phyloP scores from a whole-genome alignment of 1,140 invertebrate species.

The Calycopis cecrops region DNA sequence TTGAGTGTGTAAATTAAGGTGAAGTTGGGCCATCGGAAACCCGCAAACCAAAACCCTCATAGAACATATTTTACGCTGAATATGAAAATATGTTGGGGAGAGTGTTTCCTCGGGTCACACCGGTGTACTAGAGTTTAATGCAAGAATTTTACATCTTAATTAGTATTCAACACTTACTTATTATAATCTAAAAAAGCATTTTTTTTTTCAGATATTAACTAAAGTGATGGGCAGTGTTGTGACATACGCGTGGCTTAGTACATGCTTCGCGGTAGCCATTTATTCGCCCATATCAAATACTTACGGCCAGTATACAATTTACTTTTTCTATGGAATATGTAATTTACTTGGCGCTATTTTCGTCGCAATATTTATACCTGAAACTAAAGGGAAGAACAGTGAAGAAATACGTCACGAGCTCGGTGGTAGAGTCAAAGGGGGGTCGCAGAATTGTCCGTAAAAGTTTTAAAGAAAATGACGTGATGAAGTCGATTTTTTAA shows the following conservation, averaged over 20 bases:
- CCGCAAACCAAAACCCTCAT: too few species aligned
- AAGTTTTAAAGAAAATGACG: too few species aligned
- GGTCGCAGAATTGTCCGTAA: background rate
- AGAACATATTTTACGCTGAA: too few species aligned
- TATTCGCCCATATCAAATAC: constrained; percentile 29
- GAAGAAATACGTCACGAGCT: constrained; percentile 29
- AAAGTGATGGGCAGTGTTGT: constrained; percentile 39
- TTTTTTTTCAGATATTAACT: constrained; percentile 39
- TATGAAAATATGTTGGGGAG: too few species aligned
- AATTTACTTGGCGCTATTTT: constrained; percentile 34
- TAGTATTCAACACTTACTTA: too few species aligned
- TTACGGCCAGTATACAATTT: constrained; percentile 30
- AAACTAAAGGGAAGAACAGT: constrained; percentile 36
- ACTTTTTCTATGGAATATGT: constrained; percentile 30
- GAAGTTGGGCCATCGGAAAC: too few species aligned
- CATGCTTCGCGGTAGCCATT: constrained; percentile 33
- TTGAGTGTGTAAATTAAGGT: too few species aligned
- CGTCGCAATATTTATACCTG: constrained; percentile 29
- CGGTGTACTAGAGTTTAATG: too few species aligned
- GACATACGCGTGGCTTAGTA: constrained; percentile 35
- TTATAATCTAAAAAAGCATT: too few species aligned
- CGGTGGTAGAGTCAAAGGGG: background rate
- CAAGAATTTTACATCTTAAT: too few species aligned
- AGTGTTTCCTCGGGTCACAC: too few species aligned
- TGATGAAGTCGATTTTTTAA: too few species aligned